Conservation (phyloP, 2,888 invertebrate genomes). For the Syrista parreyssii region DNA sequence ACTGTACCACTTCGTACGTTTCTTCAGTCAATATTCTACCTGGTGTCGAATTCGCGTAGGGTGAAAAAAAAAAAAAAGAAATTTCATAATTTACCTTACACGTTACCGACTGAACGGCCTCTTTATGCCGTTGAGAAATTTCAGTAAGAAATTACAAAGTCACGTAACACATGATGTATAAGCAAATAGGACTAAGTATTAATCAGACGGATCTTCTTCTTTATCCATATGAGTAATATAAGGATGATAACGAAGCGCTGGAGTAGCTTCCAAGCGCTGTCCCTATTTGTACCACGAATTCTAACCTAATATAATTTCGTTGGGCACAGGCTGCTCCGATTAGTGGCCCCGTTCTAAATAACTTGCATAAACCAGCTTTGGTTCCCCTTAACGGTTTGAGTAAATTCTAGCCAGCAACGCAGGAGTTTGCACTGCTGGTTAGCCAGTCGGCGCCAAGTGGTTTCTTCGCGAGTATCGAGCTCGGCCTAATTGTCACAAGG, state of each 20-base stretch:
- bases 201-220: not conserved
- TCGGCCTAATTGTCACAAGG: constrained; percentile 34
- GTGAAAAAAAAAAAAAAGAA: not conserved
- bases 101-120: not conserved
- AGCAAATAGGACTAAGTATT: not conserved
- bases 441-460: constrained; percentile 53
- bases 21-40: not conserved
- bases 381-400: constrained; percentile 37
- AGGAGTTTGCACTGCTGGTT: constrained; percentile 51
- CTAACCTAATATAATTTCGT: not conserved
- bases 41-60: not conserved
- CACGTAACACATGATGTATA: not conserved
- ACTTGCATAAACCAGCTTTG: constrained; percentile 40
- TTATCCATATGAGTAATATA: not conserved
- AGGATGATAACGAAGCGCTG: not conserved
- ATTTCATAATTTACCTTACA: not conserved
- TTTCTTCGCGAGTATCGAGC: constrained; percentile 29
- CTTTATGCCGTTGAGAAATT: not conserved
- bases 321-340: constrained; percentile 22
- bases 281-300: constrained; percentile 8
- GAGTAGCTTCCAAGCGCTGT: not conserved
- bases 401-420: constrained; percentile 34
- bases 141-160: not conserved
- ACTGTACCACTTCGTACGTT: not conserved
- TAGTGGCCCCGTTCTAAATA: constrained; percentile 53